Base-by-base conservation (phyloP, 2,113 vertebrate species). In the Malurus alboscapulatus region DNA sequence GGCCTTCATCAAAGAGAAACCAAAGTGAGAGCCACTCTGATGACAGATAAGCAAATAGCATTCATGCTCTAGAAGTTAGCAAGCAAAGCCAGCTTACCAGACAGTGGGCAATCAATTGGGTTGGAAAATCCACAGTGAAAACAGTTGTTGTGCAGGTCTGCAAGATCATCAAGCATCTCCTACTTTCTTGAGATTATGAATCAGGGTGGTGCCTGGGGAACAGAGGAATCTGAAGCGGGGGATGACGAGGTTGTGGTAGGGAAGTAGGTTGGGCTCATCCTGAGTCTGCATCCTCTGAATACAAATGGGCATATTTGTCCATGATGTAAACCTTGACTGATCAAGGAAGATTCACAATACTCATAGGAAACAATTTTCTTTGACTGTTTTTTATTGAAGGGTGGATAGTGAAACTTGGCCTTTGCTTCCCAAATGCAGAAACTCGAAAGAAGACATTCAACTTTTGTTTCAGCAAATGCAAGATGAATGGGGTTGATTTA, bases 31-130 rank as follows among this genome's bases (percentile, higher is more conserved):
- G 88, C 42, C 67, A 58, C 63, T 90, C 61, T 90, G 88, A 88
- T 82, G 88, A 40, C 75, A 94, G 93, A 95, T 96, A 93, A 94
- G 75, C 88, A 95, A 93, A 94, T 67, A 77, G 47, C 83, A 74
- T 54, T 80, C 47, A 4, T 10, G 10, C 44, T 91, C 29, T 54
- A 51, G 63, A 86, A 81, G 79, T 86, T 36, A 88, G 82, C 67
- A 40, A 92, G 90, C 87, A 84, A 38, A 50, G 36, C 44, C 78
- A 91, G 42, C 58, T 57, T 79, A 22, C 30, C 78, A 76, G 85
- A 75, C 7, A 86, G 85, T 16, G 53, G 88, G 88, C 59, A 58
- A 48, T 79, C 92, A 53, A 14, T 20, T 72, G 82, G 88, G 78
- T 85, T 95, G 85, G 90, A 88, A 93, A 90, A 92, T 74, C 85